Evolutionary conservation across 2,797 vertebrate genomes (phyloP), one percentile per base, ranked within the genome.

Genomic region (Poeciliopsis paucimaculata): DNA sequence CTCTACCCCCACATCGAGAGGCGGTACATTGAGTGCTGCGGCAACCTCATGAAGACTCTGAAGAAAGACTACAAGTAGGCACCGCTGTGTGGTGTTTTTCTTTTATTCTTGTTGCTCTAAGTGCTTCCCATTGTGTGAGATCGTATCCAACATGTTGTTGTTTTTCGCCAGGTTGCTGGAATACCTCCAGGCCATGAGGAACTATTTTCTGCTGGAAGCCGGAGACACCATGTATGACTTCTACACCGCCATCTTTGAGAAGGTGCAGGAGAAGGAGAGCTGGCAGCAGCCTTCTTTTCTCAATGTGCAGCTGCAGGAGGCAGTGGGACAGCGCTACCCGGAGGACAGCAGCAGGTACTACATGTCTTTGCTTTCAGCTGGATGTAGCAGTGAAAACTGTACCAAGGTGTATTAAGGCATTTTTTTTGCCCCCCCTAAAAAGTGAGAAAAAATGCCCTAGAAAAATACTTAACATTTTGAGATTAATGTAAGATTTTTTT

Each of bases 141-240:
- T 12, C 51, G 15, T n/a, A 26, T 34, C 16, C 28, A 82, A 2
- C 2, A 13, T 79, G 43, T 78, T 70, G 84, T 34, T 41, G 4
- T 20, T 55, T 86, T 1, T 85, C 78, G 71, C 45, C 84, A 99
- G 98, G 87, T 90, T 99, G 77, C 94, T 99, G 77, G 98, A 98
- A 71, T 98, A 98, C 90, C 96, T 99, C 70, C 98, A 99, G 72
- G 97, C 98, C 20, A 99, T 99, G 98, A 97, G 98, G 84, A 99
- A 99, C 92, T 99, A 99, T 88, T 99, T 99, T 91, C 94, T 99
- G 79, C 96, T 99, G 92, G 98, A 99, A 92, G 98, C 98, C 13
- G 98, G 98, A 55, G 98, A 99, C 93, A 99, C 98, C 43, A 99
- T 99, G 98, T 99, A 99, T 82, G 98, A 99, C 91, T 99, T 99